Evolutionary conservation across 2,888 invertebrate species (phyloP).

Genomic region (Diogma glabrata): DNA sequence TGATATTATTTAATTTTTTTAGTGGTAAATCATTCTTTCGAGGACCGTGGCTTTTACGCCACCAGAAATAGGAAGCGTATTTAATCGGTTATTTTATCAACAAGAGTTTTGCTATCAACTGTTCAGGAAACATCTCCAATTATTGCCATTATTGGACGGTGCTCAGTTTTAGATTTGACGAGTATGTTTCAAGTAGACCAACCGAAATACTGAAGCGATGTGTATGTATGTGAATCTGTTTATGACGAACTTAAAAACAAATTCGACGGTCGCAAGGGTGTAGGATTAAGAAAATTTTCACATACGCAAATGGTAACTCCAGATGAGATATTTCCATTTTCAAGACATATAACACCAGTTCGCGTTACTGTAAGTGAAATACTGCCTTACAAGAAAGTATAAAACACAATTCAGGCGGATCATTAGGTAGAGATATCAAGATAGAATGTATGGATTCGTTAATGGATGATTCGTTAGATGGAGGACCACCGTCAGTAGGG

Average conservation of each 20-base stretch:
- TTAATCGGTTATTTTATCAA: conserved; percentile 73
- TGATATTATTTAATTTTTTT: conserved; percentile 28
- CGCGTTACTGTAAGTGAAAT: conserved; percentile 18
- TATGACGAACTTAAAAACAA: conserved; percentile 81
- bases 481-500: conserved; percentile 66
- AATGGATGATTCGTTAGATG: conserved; percentile 71
- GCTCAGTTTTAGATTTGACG: conserved; percentile 79
- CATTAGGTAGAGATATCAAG: conserved; percentile 21
- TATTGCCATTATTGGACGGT: conserved; percentile 82
- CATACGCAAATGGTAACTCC: conserved; percentile 76
- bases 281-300: conserved; percentile 67
- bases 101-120: conserved; percentile 83
- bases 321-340: conserved; percentile 83
- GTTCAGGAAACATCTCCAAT: conserved; percentile 86
- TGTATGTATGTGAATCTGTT: conserved; percentile 84
- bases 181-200: conserved; percentile 81
- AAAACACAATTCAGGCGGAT: too few relatives aligned
- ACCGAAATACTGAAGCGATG: conserved; percentile 93
- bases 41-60: conserved; percentile 91
- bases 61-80: conserved; percentile 70
- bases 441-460: conserved; percentile 30
- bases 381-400: conserved; percentile 12
- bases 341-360: conserved; percentile 51
- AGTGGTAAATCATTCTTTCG: conserved; percentile 86
- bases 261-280: conserved; percentile 50